Percentiles rank a stretch among this genome's conserved stretches.
Conservation (phyloP, 2,888 invertebrate species). For the Escarpia spicata region DNA sequence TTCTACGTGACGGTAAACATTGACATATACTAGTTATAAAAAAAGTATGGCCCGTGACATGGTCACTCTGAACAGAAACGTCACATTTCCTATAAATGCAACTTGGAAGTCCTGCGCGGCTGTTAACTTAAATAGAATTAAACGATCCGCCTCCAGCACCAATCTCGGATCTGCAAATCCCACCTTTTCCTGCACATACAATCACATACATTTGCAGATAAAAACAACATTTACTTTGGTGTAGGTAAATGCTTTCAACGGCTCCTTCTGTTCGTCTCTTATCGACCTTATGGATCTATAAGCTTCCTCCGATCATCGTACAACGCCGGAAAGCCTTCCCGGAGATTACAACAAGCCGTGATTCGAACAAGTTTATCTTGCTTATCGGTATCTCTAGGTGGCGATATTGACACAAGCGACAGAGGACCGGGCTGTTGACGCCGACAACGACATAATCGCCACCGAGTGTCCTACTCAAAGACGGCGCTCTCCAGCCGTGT, state of each 20-base stretch:
- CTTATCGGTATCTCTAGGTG: constrained; percentile 11
- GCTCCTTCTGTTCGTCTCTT: not conserved
- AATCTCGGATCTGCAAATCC: not conserved
- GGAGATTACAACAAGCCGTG: constrained; percentile 8
- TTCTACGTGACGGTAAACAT: not conserved
- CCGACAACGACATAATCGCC: not conserved
- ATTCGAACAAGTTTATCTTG: constrained; percentile 8
- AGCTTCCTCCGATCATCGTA: not conserved
- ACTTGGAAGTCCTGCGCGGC: not conserved
- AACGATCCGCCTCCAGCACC: not conserved
- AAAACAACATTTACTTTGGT: constrained; percentile 8
- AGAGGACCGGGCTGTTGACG: constrained; percentile 5
- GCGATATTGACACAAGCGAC: not conserved
- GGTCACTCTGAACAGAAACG: not conserved
- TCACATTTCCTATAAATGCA: not conserved
- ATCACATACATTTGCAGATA: not conserved
- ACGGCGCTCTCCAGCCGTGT: not conserved
- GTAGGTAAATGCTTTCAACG: not conserved
- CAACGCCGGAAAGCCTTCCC: not conserved
- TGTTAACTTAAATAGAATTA: not conserved
- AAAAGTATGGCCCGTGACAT: no score
- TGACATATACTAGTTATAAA: not conserved
- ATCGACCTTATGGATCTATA: not conserved
- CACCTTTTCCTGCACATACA: not conserved
- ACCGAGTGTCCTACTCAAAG: not conserved